phyloP scores from a whole-genome alignment of 1,140 invertebrate genomes.

The Camponotus pennsylvanicus region DNA sequence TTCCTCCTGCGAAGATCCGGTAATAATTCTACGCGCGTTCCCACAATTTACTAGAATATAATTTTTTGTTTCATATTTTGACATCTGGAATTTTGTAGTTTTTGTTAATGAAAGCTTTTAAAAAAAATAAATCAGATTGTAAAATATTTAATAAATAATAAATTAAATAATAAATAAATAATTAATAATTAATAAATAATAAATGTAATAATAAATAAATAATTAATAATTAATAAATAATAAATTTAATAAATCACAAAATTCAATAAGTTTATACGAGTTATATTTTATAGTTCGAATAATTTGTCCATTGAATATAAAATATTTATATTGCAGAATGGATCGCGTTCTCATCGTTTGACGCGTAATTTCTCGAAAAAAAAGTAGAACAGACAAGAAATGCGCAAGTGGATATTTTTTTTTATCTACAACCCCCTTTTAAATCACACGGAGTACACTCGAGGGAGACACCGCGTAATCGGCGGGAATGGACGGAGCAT shows the following conservation, averaged over 20 bases:
- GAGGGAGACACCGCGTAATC: background rate
- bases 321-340: background rate
- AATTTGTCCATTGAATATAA: background rate
- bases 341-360: background rate
- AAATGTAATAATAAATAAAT: too few species aligned
- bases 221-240: background rate
- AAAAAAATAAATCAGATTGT: too few species aligned
- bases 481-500: conserved; percentile 21
- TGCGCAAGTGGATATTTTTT: background rate
- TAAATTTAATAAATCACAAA: background rate
- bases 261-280: background rate
- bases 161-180: too few species aligned
- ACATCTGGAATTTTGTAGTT: background rate
- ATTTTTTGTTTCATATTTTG: conserved; percentile 5
- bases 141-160: too few species aligned
- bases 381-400: background rate
- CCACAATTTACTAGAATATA: conserved; percentile 5
- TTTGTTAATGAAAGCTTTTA: too few species aligned
- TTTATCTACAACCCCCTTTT: conserved; percentile 64
- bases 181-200: too few species aligned
- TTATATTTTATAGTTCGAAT: background rate
- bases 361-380: background rate
- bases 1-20: conserved; percentile 13
- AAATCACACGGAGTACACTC: conserved; percentile 58
- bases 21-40: conserved; percentile 11